Percentiles rank a stretch among this genome's conserved stretches.
Conservation (phyloP, 2,113 vertebrate genomes). For the Megaceryle torquata region DNA sequence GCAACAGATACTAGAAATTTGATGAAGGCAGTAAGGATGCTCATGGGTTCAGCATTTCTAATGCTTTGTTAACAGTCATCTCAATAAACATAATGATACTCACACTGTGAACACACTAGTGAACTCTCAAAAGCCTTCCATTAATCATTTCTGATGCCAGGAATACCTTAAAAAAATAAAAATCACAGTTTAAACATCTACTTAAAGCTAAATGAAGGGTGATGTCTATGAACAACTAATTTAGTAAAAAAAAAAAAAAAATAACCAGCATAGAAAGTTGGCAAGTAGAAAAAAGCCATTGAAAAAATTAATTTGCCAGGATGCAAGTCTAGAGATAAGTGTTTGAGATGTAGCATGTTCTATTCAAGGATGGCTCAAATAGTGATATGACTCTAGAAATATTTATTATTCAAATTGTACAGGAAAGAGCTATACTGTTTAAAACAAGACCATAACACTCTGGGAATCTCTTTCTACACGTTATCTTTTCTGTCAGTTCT, state of each 20-base stretch:
- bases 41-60: background rate
- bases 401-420: background rate
- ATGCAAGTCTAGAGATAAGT: background rate
- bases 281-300: constrained; percentile 24
- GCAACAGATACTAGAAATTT: background rate
- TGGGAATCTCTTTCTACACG: background rate
- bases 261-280: background rate
- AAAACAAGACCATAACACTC: background rate
- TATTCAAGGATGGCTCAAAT: background rate
- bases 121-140: background rate
- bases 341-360: background rate
- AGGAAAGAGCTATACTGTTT: background rate
- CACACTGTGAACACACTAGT: background rate
- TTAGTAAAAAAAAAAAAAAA: background rate
- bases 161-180: background rate
- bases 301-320: constrained; percentile 17
- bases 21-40: background rate
- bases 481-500: background rate
- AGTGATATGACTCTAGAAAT: background rate
- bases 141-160: constrained; percentile 6
- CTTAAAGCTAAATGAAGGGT: constrained; percentile 19
- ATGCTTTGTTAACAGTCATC: background rate
- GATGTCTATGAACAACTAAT: background rate
- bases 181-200: background rate
- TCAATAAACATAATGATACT: background rate